These are phyloP conservation scores for Zaprionus ornatus DNA, from an alignment of 1,140 invertebrate genomes.

Conservation along the genomic window DNA sequence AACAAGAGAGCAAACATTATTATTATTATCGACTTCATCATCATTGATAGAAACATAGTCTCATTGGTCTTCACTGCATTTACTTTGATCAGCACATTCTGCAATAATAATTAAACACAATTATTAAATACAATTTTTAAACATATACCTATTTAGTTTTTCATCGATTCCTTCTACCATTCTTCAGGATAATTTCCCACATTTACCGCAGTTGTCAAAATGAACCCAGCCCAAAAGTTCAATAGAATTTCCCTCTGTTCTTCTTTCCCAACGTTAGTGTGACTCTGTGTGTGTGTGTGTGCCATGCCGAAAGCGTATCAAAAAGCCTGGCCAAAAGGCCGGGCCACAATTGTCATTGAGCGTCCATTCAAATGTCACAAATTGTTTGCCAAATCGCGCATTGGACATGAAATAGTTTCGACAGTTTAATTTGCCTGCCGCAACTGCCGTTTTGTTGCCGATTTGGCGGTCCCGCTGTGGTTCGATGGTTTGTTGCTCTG, in stretches of 20 bases:
- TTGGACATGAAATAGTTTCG: slow-evolving; percentile 84
- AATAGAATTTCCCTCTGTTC: slow-evolving; percentile 39
- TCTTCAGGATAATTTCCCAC: slow-evolving; percentile 28
- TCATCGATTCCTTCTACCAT: not conserved
- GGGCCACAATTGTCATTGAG: slow-evolving; percentile 75
- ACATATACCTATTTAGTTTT: not conserved
- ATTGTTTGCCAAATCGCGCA: slow-evolving; percentile 83
- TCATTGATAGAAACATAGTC: no score
- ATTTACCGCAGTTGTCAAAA: slow-evolving; percentile 10
- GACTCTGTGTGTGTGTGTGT: not conserved
- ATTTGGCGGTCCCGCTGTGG: slow-evolving; percentile 45
- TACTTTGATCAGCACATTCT: no score
- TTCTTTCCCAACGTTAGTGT: not conserved
- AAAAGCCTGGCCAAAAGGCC: slow-evolving; percentile 59
- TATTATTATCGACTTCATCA: not conserved
- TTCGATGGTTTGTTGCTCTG: not conserved
- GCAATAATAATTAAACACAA: no score
- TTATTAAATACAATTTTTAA: not conserved
- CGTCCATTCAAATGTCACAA: slow-evolving; percentile 84
- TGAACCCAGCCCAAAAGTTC: slow-evolving; percentile 41
- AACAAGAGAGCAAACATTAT: not conserved
- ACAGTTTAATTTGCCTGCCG: slow-evolving; percentile 83
- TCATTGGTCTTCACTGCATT: no score
- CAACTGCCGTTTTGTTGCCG: slow-evolving; percentile 46
- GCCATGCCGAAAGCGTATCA: slow-evolving; percentile 54